Conservation (phyloP, 1,140 invertebrate species). For the Rhopalosiphum padi region DNA sequence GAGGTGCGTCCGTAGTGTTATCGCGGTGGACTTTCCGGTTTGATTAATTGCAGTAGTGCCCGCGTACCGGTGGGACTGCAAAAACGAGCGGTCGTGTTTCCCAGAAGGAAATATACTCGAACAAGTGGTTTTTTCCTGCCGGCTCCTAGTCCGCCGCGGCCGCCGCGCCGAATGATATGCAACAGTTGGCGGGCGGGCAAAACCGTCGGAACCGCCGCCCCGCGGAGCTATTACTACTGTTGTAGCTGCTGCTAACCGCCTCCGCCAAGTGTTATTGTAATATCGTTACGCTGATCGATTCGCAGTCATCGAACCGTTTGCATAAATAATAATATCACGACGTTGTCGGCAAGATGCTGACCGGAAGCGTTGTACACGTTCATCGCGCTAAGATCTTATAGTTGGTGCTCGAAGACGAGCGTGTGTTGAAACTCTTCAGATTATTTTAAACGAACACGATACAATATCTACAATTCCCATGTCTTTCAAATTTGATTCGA, state of each 20-base stretch:
- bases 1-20: not conserved
- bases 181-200: not conserved
- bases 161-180: not conserved
- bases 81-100: not conserved
- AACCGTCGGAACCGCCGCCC: not conserved
- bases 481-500: no score
- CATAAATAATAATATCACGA: not conserved
- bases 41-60: not conserved
- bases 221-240: not conserved
- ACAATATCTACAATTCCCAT: no score
- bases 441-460: no score
- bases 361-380: not conserved
- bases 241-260: not conserved
- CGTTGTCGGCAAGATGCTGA: no score
- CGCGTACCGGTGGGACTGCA: no score
- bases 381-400: not conserved
- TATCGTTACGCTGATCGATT: not conserved
- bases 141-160: not conserved
- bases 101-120: constrained; percentile 4
- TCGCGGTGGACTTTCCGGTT: not conserved
- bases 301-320: not conserved
- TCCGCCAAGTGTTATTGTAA: not conserved
- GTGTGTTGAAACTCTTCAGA: not conserved
- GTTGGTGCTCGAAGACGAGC: not conserved
- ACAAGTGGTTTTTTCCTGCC: constrained; percentile 12